phyloP scores from a whole-genome alignment of 2,888 invertebrate species.

The Ptilodon capucinus region DNA sequence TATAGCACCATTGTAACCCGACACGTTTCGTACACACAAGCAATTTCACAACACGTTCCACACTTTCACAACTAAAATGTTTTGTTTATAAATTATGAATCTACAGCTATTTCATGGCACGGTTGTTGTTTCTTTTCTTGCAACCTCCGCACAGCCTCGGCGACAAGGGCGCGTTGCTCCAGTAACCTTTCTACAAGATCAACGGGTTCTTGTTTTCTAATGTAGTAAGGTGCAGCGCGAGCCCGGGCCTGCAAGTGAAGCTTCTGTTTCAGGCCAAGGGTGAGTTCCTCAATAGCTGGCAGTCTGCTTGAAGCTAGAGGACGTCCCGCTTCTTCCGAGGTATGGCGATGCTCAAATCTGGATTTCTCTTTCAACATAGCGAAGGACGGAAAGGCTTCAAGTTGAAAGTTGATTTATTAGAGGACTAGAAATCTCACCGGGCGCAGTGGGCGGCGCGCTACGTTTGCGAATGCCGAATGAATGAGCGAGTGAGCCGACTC shows the following conservation, averaged over 20 bases:
- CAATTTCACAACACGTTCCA: slow-evolving; percentile 81
- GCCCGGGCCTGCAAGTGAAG: slow-evolving; percentile 79
- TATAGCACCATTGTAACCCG: slow-evolving; percentile 83
- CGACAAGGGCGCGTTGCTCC: slow-evolving; percentile 78
- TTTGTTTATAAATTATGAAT: slow-evolving; percentile 79
- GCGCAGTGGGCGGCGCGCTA: slow-evolving; percentile 59
- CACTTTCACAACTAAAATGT: slow-evolving; percentile 82
- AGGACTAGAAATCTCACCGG: slow-evolving; percentile 59
- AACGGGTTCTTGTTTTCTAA: slow-evolving; percentile 80
- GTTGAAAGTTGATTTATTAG: slow-evolving; percentile 43
- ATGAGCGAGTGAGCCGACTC: slow-evolving; percentile 74
- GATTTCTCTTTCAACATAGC: slow-evolving; percentile 77
- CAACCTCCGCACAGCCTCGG: slow-evolving; percentile 78
- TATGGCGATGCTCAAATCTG: slow-evolving; percentile 62
- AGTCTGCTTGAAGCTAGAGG: slow-evolving; percentile 64
- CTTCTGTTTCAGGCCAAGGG: slow-evolving; percentile 79
- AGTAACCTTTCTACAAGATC: slow-evolving; percentile 76
- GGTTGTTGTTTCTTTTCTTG: slow-evolving; percentile 77
- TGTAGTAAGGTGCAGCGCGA: slow-evolving; percentile 77
- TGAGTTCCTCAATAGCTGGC: slow-evolving; percentile 75
- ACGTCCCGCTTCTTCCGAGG: slow-evolving; percentile 60
- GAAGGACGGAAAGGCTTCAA: slow-evolving; percentile 33
- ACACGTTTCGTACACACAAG: slow-evolving; percentile 81
- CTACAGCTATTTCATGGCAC: slow-evolving; percentile 77
- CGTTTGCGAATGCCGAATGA: slow-evolving; percentile 80